Conservation (phyloP, 1,140 invertebrate species). For the Pogonomyrmex barbatus region DNA sequence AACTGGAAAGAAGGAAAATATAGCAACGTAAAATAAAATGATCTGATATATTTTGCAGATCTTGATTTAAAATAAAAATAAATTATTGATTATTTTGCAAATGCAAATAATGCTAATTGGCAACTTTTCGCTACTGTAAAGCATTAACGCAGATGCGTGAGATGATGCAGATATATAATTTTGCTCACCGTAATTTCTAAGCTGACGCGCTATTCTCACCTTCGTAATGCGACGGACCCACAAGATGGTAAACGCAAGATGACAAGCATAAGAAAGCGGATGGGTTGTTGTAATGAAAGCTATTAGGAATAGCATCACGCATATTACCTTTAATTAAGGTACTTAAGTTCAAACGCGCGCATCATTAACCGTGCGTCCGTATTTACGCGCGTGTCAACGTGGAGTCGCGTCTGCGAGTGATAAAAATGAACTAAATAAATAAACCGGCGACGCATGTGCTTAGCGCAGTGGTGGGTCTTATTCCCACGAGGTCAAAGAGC, state of each 20-base stretch:
- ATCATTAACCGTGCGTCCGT: not conserved
- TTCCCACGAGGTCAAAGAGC: slow-evolving; percentile 74
- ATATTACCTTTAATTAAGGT: slow-evolving; percentile 42
- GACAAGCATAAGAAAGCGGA: not conserved
- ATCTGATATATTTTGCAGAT: not conserved
- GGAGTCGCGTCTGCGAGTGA: slow-evolving; percentile 2
- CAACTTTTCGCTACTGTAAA: not conserved
- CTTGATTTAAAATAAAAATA: not conserved
- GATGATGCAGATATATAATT: not conserved
- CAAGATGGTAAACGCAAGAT: not conserved
- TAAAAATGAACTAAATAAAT: slow-evolving; percentile 34
- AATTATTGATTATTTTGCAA: not conserved
- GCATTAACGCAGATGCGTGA: not conserved
- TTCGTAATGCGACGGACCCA: not conserved
- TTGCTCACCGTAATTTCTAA: not conserved
- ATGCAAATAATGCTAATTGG: not conserved
- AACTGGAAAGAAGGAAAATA: not conserved
- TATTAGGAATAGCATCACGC: slow-evolving; percentile 18
- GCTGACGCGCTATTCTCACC: not conserved
- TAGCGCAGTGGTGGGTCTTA: slow-evolving; percentile 48
- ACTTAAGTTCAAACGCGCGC: slow-evolving; percentile 39
- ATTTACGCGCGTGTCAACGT: not conserved
- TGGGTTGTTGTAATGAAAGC: not conserved
- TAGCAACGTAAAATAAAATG: not conserved
- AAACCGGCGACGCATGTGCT: not conserved